phyloP scores from a whole-genome alignment of 2,888 invertebrate genomes.

The Graphium colonna region DNA sequence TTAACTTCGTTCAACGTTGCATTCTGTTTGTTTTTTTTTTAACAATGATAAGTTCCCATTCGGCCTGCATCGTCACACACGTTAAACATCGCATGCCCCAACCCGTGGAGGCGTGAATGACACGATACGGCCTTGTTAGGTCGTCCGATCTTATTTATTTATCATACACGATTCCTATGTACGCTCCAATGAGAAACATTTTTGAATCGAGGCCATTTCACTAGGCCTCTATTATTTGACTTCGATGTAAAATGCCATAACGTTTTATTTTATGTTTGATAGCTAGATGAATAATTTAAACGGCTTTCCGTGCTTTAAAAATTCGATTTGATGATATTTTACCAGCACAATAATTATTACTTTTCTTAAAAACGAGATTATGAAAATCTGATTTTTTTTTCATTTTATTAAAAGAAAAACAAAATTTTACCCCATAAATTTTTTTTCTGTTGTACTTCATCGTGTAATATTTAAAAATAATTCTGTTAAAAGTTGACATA shows the following conservation, averaged over 20 bases:
- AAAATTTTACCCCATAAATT: no score
- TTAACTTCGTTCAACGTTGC: not conserved
- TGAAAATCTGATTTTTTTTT: no score
- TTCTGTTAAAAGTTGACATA: no score
- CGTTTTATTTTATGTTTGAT: no score
- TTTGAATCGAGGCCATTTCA: not conserved
- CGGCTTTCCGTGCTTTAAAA: not conserved
- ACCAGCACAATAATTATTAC: no score
- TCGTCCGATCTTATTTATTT: constrained; percentile 48
- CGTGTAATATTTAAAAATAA: no score
- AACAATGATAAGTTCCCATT: constrained; percentile 18
- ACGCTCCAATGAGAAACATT: constrained; percentile 5
- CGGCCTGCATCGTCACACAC: constrained; percentile 24
- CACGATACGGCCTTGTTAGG: constrained; percentile 51
- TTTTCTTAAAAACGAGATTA: no score
- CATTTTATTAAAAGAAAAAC: no score
- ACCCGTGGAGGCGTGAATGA: constrained; percentile 38
- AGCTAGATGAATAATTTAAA: no score
- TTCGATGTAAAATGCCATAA: not conserved
- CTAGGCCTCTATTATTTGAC: not conserved
- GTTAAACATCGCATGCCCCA: constrained; percentile 20
- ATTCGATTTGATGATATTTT: no score
- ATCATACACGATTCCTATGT: constrained; percentile 34
- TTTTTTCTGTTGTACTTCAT: no score
- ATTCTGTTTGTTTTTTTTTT: constrained; percentile 4